Conservation (phyloP, 2,797 vertebrate species). For the Amniataba percoides region DNA sequence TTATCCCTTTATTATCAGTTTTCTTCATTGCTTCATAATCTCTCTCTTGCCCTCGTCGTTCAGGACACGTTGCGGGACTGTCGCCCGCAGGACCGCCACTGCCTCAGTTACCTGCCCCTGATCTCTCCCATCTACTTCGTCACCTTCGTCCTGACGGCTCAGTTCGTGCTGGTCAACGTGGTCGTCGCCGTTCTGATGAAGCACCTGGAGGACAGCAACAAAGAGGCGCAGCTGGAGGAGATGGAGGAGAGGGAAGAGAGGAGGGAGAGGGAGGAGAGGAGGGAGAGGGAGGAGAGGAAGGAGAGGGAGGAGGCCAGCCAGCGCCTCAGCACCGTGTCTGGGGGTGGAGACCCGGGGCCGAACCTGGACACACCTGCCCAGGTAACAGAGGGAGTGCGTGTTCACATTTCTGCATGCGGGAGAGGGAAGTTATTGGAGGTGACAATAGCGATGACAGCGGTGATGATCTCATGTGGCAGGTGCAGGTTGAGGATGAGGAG, state of each 20-base stretch:
- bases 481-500: conserved; percentile 83
- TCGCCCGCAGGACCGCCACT: conserved; percentile 90
- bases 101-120: conserved; percentile 94
- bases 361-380: conserved; percentile 69
- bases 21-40: conserved; percentile 68
- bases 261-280: conserved; percentile 89
- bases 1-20: conserved; percentile 7
- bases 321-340: conserved; percentile 34
- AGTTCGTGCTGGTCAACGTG: conserved; percentile 98
- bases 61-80: conserved; percentile 98
- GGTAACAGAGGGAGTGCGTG: conserved; percentile 69
- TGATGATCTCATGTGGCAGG: conserved; percentile 70
- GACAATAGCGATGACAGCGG: conserved; percentile 41
- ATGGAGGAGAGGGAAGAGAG: conserved; percentile 93
- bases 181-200: conserved; percentile 99
- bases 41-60: background rate
- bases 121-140: conserved; percentile 98
- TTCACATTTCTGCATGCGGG: conserved; percentile 25
- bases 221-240: conserved; percentile 86
- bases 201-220: conserved; percentile 98
- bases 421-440: conserved; percentile 5
- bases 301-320: conserved; percentile 87
- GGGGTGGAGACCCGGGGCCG: conserved; percentile 49
- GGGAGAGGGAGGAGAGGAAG: conserved; percentile 87
- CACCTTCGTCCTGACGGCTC: conserved; percentile 97